Conservation (phyloP, 2,113 vertebrate genomes). For the Anser brachyrhynchus region DNA sequence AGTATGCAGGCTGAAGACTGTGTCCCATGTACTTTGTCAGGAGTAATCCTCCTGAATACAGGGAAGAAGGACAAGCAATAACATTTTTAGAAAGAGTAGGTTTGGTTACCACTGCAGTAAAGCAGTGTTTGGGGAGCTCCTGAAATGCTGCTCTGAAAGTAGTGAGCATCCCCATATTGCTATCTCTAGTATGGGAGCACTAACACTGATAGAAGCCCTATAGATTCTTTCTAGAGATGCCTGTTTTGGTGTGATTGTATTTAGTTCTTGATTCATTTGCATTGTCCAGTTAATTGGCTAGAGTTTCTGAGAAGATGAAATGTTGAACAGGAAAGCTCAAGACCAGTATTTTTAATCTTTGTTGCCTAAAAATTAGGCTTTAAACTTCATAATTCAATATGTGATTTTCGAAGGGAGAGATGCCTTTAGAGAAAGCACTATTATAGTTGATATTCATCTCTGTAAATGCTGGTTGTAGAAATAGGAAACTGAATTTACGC, state of each 20-base stretch:
- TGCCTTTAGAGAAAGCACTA: not conserved
- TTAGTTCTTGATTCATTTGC: not conserved
- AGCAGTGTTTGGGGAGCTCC: not conserved
- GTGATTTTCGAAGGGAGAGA: not conserved
- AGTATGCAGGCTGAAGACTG: not conserved
- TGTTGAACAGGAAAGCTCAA: not conserved
- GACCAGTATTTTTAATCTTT: not conserved
- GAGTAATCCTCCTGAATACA: not conserved
- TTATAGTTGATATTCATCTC: not conserved
- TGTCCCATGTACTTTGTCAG: not conserved
- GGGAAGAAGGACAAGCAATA: not conserved
- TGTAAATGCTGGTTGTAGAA: not conserved
- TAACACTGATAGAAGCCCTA: not conserved
- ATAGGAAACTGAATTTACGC: not conserved
- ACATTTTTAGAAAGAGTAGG: not conserved
- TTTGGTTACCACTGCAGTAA: not conserved
- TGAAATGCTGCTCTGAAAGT: not conserved
- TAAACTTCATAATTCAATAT: not conserved
- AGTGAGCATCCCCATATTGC: not conserved
- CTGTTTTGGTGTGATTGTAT: not conserved
- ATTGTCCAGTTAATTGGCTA: not conserved
- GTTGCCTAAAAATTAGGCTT: not conserved
- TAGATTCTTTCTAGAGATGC: not conserved
- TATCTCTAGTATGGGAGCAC: not conserved
- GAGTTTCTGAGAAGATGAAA: not conserved